Conservation (phyloP, 2,797 vertebrate genomes). For the Chiroxiphia lanceolata region DNA sequence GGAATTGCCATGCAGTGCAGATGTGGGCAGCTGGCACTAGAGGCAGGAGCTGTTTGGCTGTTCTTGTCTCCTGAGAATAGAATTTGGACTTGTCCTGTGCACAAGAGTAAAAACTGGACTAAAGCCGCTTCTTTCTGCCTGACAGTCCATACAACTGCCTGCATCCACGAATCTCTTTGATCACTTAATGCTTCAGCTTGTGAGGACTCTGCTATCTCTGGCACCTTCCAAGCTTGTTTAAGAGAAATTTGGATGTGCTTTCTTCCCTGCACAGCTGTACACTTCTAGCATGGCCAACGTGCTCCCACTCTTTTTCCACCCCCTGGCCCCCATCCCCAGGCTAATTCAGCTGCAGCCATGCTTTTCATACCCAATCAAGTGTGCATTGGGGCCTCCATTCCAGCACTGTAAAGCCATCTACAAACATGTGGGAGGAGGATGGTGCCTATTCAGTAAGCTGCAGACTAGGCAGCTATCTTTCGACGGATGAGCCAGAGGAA, state of each 20-base stretch:
- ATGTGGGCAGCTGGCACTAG: neutral
- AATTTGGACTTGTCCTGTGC: neutral
- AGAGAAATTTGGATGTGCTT: neutral
- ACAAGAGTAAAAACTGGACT: neutral
- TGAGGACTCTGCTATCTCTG: neutral
- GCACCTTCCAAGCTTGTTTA: neutral
- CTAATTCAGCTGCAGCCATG: conserved; percentile 17
- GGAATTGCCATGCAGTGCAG: neutral
- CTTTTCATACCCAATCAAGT: conserved; percentile 68
- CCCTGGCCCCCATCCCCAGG: neutral
- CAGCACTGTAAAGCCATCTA: neutral
- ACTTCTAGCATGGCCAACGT: neutral
- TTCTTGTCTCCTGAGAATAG: neutral
- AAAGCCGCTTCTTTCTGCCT: neutral
- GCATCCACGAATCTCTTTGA: neutral
- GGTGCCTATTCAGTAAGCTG: conserved; percentile 69
- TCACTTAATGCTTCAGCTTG: neutral
- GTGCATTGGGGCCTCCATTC: conserved; percentile 43
- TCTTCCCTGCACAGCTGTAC: neutral
- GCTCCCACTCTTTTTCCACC: neutral
- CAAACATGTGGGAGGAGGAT: conserved; percentile 64
- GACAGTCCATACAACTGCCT: neutral
- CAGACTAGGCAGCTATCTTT: conserved; percentile 79
- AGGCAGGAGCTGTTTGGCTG: neutral
- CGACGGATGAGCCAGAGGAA: conserved; percentile 82